These are phyloP conservation scores for Grus americana DNA, from an alignment of 2,113 vertebrate species.

Conservation along the genomic window DNA sequence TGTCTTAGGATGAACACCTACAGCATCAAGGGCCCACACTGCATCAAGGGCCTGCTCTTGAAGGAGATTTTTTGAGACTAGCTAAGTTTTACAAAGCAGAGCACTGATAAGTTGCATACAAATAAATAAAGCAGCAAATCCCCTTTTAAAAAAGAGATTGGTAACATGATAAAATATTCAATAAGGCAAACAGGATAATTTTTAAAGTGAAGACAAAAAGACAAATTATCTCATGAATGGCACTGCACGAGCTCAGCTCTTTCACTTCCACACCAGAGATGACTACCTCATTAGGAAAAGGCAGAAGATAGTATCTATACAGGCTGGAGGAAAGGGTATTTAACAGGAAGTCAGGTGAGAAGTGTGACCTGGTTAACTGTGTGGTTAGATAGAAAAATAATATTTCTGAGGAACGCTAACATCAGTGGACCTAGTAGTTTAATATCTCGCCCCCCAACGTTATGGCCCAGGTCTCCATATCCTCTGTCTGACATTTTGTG, in stretches of 20 bases:
- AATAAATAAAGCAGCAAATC: not conserved
- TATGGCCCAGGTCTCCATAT: not conserved
- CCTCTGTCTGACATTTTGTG: not conserved
- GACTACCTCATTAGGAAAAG: not conserved
- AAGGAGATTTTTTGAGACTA: not conserved
- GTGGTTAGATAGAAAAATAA: not conserved
- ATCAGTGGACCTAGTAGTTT: not conserved
- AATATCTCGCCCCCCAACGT: not conserved
- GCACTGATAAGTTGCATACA: not conserved
- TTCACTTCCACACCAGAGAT: not conserved
- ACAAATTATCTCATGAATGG: not conserved
- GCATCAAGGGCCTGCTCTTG: not conserved
- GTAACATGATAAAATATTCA: conserved; percentile 14
- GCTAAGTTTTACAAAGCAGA: not conserved
- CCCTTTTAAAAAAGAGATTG: not conserved
- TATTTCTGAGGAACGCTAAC: not conserved
- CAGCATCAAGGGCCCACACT: not conserved
- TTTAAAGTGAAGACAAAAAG: not conserved
- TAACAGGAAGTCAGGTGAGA: not conserved
- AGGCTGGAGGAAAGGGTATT: not conserved
- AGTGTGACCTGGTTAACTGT: not conserved
- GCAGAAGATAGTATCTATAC: not conserved
- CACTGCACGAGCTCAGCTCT: not conserved
- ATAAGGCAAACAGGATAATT: not conserved
- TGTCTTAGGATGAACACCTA: not conserved